Evolutionary conservation across 2,113 vertebrate species (phyloP).

Genomic region (Origma solitaria): DNA sequence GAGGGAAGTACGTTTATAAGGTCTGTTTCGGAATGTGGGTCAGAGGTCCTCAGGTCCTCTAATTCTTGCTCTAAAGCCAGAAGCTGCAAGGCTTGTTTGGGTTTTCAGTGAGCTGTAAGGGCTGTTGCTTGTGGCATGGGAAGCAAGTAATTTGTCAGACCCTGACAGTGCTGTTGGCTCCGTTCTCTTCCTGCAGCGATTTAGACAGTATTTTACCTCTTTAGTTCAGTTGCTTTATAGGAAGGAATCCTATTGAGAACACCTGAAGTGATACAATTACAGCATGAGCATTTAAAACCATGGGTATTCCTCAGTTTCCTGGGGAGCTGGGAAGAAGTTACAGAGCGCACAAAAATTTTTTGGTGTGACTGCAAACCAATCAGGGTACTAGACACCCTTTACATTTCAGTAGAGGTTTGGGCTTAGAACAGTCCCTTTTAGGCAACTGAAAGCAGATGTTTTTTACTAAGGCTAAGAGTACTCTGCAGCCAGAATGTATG

Average conservation of each 20-base stretch:
- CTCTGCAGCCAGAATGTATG: not conserved
- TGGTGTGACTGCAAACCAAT: not conserved
- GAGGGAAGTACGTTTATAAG: not conserved
- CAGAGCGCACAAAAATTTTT: fast-evolving
- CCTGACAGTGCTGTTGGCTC: not conserved
- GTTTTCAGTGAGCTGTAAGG: not conserved
- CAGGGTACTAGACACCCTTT: not conserved
- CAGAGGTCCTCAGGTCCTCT: not conserved
- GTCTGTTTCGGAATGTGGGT: not conserved
- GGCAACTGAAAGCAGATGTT: not conserved
- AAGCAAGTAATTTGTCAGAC: not conserved
- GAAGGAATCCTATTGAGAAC: not conserved
- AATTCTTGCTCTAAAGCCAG: not conserved
- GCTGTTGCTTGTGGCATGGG: not conserved
- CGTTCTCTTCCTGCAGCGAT: not conserved
- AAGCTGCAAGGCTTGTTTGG: not conserved
- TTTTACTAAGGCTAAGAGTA: not conserved
- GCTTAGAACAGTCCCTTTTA: not conserved
- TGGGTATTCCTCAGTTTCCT: not conserved
- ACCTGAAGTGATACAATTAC: not conserved
- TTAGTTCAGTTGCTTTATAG: not conserved
- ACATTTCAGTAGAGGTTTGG: not conserved
- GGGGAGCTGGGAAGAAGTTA: not conserved
- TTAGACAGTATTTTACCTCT: not conserved
- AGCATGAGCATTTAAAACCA: not conserved